phyloP scores from a whole-genome alignment of 2,113 vertebrate genomes.

The Esox niger region DNA sequence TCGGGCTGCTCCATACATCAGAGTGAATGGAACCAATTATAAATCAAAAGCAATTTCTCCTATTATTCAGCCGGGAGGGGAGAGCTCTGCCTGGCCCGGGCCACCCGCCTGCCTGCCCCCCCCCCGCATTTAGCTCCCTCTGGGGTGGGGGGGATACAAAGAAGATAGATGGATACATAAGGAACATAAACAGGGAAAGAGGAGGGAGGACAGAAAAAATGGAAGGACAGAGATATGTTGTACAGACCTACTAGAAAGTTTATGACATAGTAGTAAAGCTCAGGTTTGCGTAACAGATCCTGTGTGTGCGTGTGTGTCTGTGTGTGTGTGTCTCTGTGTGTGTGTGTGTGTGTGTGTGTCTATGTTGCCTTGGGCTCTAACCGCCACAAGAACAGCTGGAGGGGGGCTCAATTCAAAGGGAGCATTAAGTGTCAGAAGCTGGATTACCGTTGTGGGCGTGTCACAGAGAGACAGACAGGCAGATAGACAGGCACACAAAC shows the following conservation, averaged over 20 bases:
- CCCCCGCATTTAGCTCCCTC: slow-evolving; percentile 49
- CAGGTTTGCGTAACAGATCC: background rate
- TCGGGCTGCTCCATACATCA: slow-evolving; percentile 75
- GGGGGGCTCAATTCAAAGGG: slow-evolving; percentile 52
- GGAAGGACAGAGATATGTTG: slow-evolving; percentile 6
- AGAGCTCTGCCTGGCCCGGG: slow-evolving; percentile 42
- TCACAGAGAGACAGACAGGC: no score
- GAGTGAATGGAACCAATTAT: slow-evolving; percentile 81
- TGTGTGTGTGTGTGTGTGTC: background rate
- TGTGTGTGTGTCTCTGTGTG: background rate
- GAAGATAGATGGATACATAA: no score
- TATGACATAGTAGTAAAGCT: background rate
- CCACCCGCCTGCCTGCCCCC: slow-evolving; percentile 24
- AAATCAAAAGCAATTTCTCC: slow-evolving; percentile 80
- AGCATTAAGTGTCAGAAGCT: slow-evolving; percentile 44
- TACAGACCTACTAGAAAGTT: background rate
- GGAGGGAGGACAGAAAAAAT: background rate
- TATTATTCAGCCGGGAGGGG: slow-evolving; percentile 72
- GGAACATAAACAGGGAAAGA: slow-evolving; percentile 34
- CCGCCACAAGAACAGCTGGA: slow-evolving; percentile 58
- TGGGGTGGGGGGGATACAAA: slow-evolving; percentile 52
- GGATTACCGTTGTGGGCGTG: slow-evolving; percentile 28
- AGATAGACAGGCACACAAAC: no score
- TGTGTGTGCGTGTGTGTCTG: background rate
- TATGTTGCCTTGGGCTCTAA: background rate